Conservation (phyloP, 2,888 invertebrate genomes). For the Ethmia dodecea region DNA sequence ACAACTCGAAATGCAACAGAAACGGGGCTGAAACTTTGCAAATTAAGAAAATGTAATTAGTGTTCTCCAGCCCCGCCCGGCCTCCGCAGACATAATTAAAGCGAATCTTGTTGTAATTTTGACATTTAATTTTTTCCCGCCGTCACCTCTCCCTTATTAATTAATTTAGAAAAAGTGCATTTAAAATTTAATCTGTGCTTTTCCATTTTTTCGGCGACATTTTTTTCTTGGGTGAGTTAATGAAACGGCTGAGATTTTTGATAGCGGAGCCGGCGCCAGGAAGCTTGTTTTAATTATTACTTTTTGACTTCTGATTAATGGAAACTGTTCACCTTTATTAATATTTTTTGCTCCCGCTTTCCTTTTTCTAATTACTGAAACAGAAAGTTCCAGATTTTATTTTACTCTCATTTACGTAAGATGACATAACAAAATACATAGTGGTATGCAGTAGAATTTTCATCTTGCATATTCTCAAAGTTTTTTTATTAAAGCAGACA, state of each 20-base stretch:
- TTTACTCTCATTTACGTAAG: too few species aligned
- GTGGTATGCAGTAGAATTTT: too few species aligned
- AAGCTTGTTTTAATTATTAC: constrained; percentile 36
- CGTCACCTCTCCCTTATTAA: constrained; percentile 64
- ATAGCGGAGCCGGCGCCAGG: constrained; percentile 32
- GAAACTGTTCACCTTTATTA: constrained; percentile 35
- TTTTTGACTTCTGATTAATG: constrained; percentile 44
- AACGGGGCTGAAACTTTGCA: constrained; percentile 55
- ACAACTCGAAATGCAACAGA: constrained; percentile 33
- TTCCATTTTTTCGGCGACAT: constrained; percentile 53
- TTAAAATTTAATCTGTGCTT: constrained; percentile 71
- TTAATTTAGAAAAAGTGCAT: constrained; percentile 68
- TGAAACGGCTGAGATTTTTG: constrained; percentile 67
- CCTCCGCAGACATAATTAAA: constrained; percentile 65
- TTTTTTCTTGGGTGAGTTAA: constrained; percentile 50
- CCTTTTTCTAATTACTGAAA: too few species aligned
- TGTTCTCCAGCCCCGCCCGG: constrained; percentile 27
- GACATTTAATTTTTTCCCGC: constrained; percentile 71
- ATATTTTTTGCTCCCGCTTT: constrained; percentile 31
- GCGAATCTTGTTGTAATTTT: constrained; percentile 75
- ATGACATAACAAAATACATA: too few species aligned
- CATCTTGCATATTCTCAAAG: too few species aligned
- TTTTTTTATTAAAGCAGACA: too few species aligned
- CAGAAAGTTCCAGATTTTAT: too few species aligned
- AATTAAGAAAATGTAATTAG: constrained; percentile 77